Evolutionary conservation across 2,113 vertebrate genomes (phyloP), one percentile per base, ranked within the genome.

Genomic region (Ceratotherium simum): DNA sequence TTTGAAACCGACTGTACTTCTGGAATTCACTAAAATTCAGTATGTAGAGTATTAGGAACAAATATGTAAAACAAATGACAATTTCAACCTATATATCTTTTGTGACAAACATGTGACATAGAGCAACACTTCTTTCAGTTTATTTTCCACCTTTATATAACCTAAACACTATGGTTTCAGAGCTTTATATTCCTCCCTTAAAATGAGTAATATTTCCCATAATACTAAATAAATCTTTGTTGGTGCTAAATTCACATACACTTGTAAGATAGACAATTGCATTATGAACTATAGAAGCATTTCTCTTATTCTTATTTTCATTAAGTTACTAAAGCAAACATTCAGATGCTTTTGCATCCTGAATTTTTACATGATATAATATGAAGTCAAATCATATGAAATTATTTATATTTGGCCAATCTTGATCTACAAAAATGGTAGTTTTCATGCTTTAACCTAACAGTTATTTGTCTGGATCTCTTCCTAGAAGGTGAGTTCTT

Each of bases 241-340:
- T 73, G 13, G 18, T 33, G 17, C 42, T 84, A 75, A 93, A 88
- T 73, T 72, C 51, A 86, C 16, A 90, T 16, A 79, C 1, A 84
- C 18, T 85, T 94, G 11, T 70, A 94, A 94, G 84, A 84, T 33
- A 93, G 31, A 60, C 6, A 54, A 78, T 25, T 70, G 12, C 27
- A 80, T 56, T 70, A 64, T 85, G 7, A 85, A 62, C 79, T 62
- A 85, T 11, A 79, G 6, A 79, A 92, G 46, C 23, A 75, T 81
- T 89, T 84, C 9, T 82, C 46, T 78, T 60, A 76, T 48, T 36
- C 65, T 90, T 62, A 69, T 46, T 93, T 94, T 95, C 81, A 70
- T 70, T 88, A 83, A 91, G 8, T 83, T 86, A 31, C 33, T 90
- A 90, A 86, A 79, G 46, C 46, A 91, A 95, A 95, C 16, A 89